Conservation (phyloP, 1,140 invertebrate genomes). For the Ditylenchus dipsaci region DNA sequence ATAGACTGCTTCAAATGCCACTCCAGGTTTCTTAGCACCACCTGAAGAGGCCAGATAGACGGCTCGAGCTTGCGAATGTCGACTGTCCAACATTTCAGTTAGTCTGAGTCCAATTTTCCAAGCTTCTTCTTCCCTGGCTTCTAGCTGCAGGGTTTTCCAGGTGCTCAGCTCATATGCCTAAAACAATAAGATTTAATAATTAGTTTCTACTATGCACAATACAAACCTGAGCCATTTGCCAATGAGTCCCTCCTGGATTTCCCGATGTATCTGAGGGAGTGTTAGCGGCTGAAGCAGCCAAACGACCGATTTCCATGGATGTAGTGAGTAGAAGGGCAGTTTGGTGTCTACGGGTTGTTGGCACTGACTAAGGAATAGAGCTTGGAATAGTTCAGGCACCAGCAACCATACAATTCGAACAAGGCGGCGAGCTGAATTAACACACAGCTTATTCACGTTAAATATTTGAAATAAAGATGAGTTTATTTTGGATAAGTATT, state of each 20-base stretch:
- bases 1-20: background rate
- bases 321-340: background rate
- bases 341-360: background rate
- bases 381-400: background rate
- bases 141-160: conserved; percentile 6
- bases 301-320: background rate
- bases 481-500: no score
- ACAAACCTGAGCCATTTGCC: background rate
- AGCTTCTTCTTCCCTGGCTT: conserved; percentile 1
- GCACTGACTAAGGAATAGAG: background rate
- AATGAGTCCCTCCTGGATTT: background rate
- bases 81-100: background rate
- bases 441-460: no score
- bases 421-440: background rate
- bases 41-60: background rate
- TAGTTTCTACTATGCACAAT: background rate
- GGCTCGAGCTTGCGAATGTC: background rate
- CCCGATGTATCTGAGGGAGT: background rate
- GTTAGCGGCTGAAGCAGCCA: background rate
- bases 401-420: background rate
- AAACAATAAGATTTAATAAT: background rate
- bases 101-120: conserved; percentile 3
- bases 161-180: background rate
- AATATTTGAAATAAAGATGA: no score
- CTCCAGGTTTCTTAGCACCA: background rate